Conservation (phyloP, 2,888 invertebrate genomes). For the Apodemia zela region DNA sequence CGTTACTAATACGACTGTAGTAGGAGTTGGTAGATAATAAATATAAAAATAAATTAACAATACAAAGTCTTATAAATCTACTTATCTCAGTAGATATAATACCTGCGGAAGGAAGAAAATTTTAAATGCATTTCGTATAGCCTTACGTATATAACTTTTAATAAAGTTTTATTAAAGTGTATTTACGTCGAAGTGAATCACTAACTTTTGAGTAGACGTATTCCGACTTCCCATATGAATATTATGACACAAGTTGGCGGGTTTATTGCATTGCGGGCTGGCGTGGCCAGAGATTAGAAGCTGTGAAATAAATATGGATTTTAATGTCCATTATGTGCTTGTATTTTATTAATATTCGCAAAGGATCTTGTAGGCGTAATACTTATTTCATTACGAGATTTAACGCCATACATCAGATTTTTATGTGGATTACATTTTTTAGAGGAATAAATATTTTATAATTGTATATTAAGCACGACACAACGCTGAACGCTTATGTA, state of each 20-base stretch:
- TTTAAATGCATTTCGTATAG: slow-evolving; percentile 17
- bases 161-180: slow-evolving; percentile 32
- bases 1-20: no score
- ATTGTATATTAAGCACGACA: no score
- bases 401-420: no score
- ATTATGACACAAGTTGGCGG: slow-evolving; percentile 65
- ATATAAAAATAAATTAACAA: not conserved
- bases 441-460: no score
- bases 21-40: no score
- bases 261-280: slow-evolving; percentile 69
- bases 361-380: not conserved
- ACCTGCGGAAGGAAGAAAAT: slow-evolving; percentile 17
- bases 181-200: slow-evolving; percentile 44
- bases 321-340: slow-evolving; percentile 22
- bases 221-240: slow-evolving; percentile 64
- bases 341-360: slow-evolving; percentile 18
- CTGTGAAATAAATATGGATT: slow-evolving; percentile 44
- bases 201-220: slow-evolving; percentile 53
- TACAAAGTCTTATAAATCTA: not conserved
- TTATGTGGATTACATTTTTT: no score
- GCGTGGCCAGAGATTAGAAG: slow-evolving; percentile 61
- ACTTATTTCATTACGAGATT: no score
- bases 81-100: not conserved
- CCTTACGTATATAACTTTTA: slow-evolving; percentile 24
- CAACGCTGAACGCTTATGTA: no score